These are phyloP conservation scores for Danio jaintianensis DNA, from an alignment of 2,797 vertebrate species.

Conservation along the genomic window DNA sequence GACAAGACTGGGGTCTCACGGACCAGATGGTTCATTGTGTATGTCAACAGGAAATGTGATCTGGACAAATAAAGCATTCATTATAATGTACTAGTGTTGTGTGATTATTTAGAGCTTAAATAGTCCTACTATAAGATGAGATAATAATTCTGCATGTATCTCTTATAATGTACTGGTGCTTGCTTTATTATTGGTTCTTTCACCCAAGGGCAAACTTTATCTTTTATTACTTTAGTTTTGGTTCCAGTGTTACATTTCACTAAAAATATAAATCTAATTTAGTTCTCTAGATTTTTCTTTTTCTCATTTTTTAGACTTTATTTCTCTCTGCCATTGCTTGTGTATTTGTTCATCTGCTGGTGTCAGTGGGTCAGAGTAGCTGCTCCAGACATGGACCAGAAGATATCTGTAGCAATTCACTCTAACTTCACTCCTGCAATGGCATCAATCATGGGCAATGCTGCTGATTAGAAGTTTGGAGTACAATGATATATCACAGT, in stretches of 20 bases:
- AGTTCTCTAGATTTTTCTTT: neutral
- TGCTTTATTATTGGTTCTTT: neutral
- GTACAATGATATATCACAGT: neutral
- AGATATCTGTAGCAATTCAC: neutral
- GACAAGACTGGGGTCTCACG: constrained; percentile 36
- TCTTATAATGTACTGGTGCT: neutral
- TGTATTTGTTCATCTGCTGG: neutral
- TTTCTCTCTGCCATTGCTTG: neutral
- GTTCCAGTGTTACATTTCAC: neutral
- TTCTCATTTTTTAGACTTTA: neutral
- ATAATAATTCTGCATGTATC: neutral
- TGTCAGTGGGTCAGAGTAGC: neutral
- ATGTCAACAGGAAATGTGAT: constrained; percentile 50
- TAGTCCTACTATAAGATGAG: neutral
- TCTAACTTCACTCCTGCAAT: neutral
- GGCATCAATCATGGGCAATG: neutral
- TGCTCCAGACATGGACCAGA: too few species aligned
- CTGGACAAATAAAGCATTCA: constrained; percentile 52
- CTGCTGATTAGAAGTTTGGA: neutral
- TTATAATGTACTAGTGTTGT: constrained; percentile 33
- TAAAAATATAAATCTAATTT: neutral
- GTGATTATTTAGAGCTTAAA: constrained; percentile 32
- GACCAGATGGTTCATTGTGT: constrained; percentile 52
- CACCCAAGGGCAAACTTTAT: neutral
- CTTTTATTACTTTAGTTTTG: neutral